A percentile compares a stretch with the other conserved stretches of the same genome.
phyloP scores from a whole-genome alignment of 92 coral and sea anemone genomes.

The Umimayanthus chanpuru region DNA sequence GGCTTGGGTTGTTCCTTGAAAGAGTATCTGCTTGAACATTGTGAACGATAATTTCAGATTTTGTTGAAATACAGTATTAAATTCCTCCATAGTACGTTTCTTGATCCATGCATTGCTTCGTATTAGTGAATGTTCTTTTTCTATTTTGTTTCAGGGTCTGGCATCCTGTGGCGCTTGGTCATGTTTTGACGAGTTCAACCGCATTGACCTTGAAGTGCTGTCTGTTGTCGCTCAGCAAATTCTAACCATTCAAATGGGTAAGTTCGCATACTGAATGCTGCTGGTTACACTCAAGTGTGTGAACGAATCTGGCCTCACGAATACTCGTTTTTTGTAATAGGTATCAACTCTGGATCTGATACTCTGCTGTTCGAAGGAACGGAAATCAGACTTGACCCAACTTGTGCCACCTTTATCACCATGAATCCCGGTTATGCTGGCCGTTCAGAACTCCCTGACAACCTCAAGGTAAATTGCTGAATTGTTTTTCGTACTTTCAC shows the following conservation, averaged over 20 bases:
- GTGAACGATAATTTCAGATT: no score
- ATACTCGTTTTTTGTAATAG: slow-evolving; percentile 35
- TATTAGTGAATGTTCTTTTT: not conserved
- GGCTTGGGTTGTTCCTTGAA: not conserved
- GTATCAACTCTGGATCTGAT: slow-evolving; percentile 94
- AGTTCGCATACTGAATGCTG: slow-evolving; percentile 5
- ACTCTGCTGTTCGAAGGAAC: slow-evolving; percentile 97
- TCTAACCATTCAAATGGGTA: slow-evolving; percentile 97
- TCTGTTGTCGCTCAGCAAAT: slow-evolving; percentile 98
- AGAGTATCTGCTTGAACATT: not conserved
- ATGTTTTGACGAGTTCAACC: slow-evolving; percentile 97
- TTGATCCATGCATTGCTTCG: not conserved
- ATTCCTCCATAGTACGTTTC: not conserved
- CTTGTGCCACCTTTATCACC: slow-evolving; percentile 90
- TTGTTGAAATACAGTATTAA: no score
- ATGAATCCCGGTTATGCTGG: slow-evolving; percentile 99
- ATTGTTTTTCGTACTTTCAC: not conserved
- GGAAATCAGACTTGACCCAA: slow-evolving; percentile 92
- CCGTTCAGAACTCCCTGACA: slow-evolving; percentile 95
- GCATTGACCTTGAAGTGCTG: slow-evolving; percentile 93
- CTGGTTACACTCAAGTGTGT: not conserved
- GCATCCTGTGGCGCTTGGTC: slow-evolving; percentile 99
- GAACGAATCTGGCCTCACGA: not conserved
- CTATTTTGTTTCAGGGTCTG: slow-evolving; percentile 67
- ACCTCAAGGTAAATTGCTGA: slow-evolving; percentile 72